Evolutionary conservation across 1,140 invertebrate species (phyloP).

Genomic region (Leptopilina boulardi): DNA sequence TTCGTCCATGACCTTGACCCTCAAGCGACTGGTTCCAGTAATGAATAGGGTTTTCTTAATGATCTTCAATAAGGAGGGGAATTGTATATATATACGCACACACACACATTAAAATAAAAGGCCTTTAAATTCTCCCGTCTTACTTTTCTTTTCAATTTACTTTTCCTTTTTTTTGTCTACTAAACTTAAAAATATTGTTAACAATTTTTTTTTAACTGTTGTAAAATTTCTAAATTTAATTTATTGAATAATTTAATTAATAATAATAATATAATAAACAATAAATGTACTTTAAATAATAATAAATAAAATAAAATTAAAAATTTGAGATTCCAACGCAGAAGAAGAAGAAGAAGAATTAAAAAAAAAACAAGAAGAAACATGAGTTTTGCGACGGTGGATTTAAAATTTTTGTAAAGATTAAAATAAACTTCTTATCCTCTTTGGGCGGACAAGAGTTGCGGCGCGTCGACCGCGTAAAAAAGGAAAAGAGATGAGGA

Average conservation of each 20-base stretch:
- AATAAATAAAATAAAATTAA: too few species aligned
- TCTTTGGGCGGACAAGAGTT: constrained; percentile 25
- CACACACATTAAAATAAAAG: neutral
- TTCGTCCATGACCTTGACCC: constrained; percentile 19
- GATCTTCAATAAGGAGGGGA: constrained; percentile 20
- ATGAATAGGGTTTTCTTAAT: constrained; percentile 22
- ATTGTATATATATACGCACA: too few species aligned
- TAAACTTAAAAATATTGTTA: neutral
- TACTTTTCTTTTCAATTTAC: neutral
- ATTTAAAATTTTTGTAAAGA: constrained; percentile 68
- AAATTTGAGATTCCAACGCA: too few species aligned
- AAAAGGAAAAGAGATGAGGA: neutral
- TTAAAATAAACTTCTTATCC: constrained; percentile 73
- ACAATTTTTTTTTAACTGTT: too few species aligned
- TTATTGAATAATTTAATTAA: too few species aligned
- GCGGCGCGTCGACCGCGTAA: constrained; percentile 17
- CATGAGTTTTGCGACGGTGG: constrained; percentile 45
- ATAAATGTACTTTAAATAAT: too few species aligned
- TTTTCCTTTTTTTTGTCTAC: neutral
- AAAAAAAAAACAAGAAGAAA: constrained; percentile 23
- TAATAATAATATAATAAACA: too few species aligned
- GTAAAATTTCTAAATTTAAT: too few species aligned
- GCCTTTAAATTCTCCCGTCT: neutral
- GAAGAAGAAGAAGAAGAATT: too few species aligned
- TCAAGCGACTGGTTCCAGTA: neutral